Conservation (phyloP, 2,797 vertebrate genomes). For the Alectoris magna region DNA sequence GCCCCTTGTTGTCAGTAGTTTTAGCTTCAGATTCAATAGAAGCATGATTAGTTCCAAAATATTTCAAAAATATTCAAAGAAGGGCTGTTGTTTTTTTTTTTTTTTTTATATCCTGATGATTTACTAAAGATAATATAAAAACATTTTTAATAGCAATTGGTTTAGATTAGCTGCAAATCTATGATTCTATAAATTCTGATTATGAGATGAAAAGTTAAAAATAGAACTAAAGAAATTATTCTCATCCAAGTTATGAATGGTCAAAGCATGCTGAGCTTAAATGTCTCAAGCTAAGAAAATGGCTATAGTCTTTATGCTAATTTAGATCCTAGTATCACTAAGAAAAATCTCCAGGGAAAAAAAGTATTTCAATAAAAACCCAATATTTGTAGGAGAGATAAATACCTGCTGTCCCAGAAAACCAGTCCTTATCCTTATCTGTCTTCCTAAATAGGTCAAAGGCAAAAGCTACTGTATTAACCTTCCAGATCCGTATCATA, state of each 20-base stretch:
- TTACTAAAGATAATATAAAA: not conserved
- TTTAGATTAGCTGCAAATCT: not conserved
- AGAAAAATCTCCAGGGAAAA: not conserved
- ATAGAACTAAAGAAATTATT: not conserved
- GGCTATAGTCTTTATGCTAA: not conserved
- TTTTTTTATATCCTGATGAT: not conserved
- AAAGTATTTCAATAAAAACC: not conserved
- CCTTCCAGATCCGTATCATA: not conserved
- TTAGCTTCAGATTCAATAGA: not conserved
- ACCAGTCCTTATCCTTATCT: not conserved
- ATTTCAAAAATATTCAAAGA: not conserved
- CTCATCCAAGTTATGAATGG: not conserved
- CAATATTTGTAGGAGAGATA: not conserved
- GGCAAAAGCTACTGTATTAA: not conserved
- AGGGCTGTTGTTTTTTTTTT: not conserved
- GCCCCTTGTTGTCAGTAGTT: not conserved
- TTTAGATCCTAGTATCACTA: not conserved
- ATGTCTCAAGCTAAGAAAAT: not conserved
- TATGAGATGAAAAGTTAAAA: not conserved
- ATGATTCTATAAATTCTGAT: not conserved
- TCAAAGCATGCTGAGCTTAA: not conserved
- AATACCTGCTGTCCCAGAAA: not conserved
- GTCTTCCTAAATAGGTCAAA: not conserved
- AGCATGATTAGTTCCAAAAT: not conserved
- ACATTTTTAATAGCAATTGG: not conserved